Conservation (phyloP, 2,797 vertebrate genomes). For the Helostoma temminkii region DNA sequence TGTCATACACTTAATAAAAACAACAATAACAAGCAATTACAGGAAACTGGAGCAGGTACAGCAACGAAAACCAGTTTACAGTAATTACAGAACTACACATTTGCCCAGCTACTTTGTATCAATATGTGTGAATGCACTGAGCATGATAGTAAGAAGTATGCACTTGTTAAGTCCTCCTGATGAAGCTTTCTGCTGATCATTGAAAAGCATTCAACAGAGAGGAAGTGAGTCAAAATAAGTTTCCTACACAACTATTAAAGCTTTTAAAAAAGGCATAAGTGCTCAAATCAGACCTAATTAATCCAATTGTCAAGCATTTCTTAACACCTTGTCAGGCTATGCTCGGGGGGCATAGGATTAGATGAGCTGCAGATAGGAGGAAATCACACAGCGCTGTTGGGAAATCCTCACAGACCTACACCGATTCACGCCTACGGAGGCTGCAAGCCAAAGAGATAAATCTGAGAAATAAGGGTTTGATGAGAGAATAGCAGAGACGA, state of each 20-base stretch:
- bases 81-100: too few species aligned
- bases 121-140: too few species aligned
- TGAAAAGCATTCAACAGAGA: constrained; percentile 6
- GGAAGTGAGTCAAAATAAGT: constrained; percentile 31
- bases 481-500: background rate
- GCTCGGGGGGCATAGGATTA: constrained; percentile 31
- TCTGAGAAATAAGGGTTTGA: background rate
- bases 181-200: background rate
- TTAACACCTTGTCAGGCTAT: constrained; percentile 50
- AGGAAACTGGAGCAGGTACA: too few species aligned
- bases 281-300: constrained; percentile 65
- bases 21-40: too few species aligned
- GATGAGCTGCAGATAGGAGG: constrained; percentile 58
- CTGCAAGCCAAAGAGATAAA: background rate
- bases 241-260: constrained; percentile 25
- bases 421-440: constrained; percentile 3
- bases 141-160: too few species aligned
- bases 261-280: constrained; percentile 45
- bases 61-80: too few species aligned
- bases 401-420: background rate
- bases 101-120: too few species aligned
- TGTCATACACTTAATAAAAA: too few species aligned
- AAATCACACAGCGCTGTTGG: constrained; percentile 37
- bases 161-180: background rate
- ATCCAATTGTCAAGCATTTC: constrained; percentile 57